Evolutionary conservation across 2,888 invertebrate species (phyloP).

Genomic region (Phorcus lineatus): DNA sequence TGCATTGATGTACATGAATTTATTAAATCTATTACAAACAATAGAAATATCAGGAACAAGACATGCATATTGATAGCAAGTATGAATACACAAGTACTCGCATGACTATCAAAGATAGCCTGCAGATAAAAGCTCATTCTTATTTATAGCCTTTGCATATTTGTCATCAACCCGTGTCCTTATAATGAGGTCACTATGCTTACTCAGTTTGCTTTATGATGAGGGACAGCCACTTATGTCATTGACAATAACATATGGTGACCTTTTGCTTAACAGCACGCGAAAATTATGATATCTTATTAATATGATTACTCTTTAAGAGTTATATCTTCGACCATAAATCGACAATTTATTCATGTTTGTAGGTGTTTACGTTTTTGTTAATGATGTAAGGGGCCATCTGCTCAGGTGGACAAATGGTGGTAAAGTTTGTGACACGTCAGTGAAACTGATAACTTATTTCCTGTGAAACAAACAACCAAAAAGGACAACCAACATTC

Average conservation of each 20-base stretch:
- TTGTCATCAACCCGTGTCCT: not conserved
- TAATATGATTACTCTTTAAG: not conserved
- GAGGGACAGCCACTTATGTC: not conserved
- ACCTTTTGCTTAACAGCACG: not conserved
- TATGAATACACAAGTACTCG: too few relatives aligned
- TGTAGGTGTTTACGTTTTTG: not conserved
- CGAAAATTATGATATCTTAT: not conserved
- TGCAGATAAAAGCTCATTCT: not conserved
- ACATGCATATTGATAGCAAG: not conserved
- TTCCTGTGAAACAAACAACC: not conserved
- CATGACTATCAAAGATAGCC: not conserved
- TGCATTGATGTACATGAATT: too few relatives aligned
- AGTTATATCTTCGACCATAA: too few relatives aligned
- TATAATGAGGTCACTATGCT: not conserved
- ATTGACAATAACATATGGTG: slow-evolving; percentile 3
- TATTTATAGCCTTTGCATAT: not conserved
- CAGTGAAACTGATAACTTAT: not conserved
- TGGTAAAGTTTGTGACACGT: not conserved
- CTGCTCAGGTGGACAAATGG: slow-evolving; percentile 3
- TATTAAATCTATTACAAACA: too few relatives aligned
- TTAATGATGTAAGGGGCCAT: not conserved
- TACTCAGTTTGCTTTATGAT: not conserved
- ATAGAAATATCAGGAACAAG: not conserved
- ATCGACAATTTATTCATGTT: not conserved
- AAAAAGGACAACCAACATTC: not conserved